A percentile compares a stretch with the other conserved stretches of the same genome.
phyloP scores from a whole-genome alignment of 2,888 invertebrate species.

The Epinotia ramella region DNA sequence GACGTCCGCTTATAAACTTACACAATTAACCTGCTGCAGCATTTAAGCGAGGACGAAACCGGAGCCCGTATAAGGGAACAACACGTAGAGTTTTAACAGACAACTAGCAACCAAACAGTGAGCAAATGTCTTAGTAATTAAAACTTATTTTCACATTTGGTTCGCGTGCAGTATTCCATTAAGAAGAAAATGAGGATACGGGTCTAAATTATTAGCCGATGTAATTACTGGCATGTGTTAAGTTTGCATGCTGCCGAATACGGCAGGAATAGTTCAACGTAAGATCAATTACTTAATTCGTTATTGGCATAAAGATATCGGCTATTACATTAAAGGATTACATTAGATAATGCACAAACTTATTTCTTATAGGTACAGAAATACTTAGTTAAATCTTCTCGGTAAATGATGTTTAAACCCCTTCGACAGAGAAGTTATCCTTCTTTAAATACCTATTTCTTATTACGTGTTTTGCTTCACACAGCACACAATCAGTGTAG shows the following conservation, averaged over 20 bases:
- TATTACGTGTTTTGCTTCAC: background rate
- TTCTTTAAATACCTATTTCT: too few species aligned
- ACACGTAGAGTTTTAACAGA: slow-evolving; percentile 14
- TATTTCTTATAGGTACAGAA: too few species aligned
- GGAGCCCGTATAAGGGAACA: background rate
- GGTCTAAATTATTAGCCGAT: slow-evolving; percentile 50
- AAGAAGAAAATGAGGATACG: slow-evolving; percentile 61
- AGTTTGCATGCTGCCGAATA: slow-evolving; percentile 8
- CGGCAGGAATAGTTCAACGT: background rate
- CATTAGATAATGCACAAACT: too few species aligned
- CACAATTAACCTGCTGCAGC: background rate
- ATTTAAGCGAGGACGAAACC: background rate
- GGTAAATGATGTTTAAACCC: too few species aligned
- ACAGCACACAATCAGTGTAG: background rate
- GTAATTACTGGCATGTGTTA: slow-evolving; percentile 32
- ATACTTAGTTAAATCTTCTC: too few species aligned
- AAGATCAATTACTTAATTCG: background rate
- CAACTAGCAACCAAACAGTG: slow-evolving; percentile 23
- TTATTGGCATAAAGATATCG: background rate
- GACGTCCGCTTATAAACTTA: background rate
- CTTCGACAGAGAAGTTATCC: too few species aligned
- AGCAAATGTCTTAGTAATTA: slow-evolving; percentile 58
- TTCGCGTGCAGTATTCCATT: slow-evolving; percentile 65
- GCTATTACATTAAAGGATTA: too few species aligned
- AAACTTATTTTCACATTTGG: slow-evolving; percentile 69